These are phyloP conservation scores for Orycteropus afer DNA, from an alignment of 2,113 vertebrate genomes.

Conservation along the genomic window DNA sequence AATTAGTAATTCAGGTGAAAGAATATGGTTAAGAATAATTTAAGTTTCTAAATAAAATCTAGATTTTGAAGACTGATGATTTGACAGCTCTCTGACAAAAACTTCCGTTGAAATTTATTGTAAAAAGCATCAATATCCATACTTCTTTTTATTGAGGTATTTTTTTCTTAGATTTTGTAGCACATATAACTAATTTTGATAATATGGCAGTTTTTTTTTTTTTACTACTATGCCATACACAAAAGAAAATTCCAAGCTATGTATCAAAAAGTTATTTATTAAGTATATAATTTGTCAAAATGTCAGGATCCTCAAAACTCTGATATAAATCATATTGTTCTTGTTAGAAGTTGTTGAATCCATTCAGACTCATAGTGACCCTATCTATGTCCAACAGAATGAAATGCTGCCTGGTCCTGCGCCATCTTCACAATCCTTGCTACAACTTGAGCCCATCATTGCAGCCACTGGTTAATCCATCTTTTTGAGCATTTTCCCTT, in stretches of 20 bases:
- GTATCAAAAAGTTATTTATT: neutral
- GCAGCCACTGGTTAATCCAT: too few species aligned
- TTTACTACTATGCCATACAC: neutral
- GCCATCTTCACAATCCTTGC: too few species aligned
- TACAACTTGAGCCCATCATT: too few species aligned
- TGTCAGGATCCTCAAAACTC: neutral
- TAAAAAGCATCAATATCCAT: neutral
- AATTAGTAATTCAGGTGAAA: neutral
- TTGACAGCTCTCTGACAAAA: neutral
- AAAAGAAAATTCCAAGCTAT: neutral
- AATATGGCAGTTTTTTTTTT: neutral
- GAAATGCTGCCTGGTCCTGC: too few species aligned
- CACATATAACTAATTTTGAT: neutral
- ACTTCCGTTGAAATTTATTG: neutral
- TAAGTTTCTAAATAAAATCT: neutral
- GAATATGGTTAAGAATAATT: neutral
- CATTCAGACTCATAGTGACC: too few species aligned
- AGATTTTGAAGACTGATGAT: neutral
- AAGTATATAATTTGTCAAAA: neutral
- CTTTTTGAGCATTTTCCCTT: too few species aligned
- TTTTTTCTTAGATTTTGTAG: slow-evolving; percentile 1
- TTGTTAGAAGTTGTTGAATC: too few species aligned
- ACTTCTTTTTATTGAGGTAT: neutral
- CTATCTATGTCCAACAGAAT: too few species aligned
- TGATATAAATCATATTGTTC: neutral